A percentile compares a stretch with the other conserved stretches of the same genome.
These are phyloP conservation scores for Adela reaumurella DNA, from an alignment of 2,888 invertebrate species.

Conservation along the genomic window DNA sequence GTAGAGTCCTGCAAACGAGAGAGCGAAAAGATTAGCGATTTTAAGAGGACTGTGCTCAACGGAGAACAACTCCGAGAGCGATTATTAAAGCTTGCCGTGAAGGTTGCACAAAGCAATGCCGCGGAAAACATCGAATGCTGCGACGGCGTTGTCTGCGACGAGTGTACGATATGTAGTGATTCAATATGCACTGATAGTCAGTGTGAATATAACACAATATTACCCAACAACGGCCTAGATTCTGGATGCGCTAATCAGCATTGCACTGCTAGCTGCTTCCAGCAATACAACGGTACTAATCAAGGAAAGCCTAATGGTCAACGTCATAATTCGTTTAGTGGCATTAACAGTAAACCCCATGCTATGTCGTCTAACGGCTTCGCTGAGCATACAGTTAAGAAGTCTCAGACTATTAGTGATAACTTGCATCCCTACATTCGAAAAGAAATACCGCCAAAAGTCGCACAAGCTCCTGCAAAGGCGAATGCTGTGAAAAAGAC, in stretches of 20 bases:
- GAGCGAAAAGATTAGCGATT: conserved; percentile 36
- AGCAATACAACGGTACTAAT: conserved; percentile 32
- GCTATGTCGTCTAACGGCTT: conserved; percentile 24
- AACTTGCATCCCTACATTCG: conserved; percentile 50
- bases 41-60: conserved; percentile 52
- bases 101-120: conserved; percentile 39
- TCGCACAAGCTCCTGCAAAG: conserved; percentile 18
- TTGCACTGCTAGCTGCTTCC: conserved; percentile 39
- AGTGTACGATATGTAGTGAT: conserved; percentile 50
- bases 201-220: conserved; percentile 45
- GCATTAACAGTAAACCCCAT: conserved; percentile 39
- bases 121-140: conserved; percentile 51
- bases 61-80: conserved; percentile 65
- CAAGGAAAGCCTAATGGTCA: conserved; percentile 27
- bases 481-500: conserved; percentile 27
- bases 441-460: conserved; percentile 39
- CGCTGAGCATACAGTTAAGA: conserved; percentile 38
- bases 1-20: conserved; percentile 20
- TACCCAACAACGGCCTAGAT: conserved; percentile 43
- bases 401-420: conserved; percentile 44
- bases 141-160: conserved; percentile 50
- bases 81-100: conserved; percentile 59
- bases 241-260: conserved; percentile 43
- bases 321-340: conserved; percentile 48
- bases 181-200: conserved; percentile 51